A percentile compares a stretch with the other conserved stretches of the same genome.
Conservation (phyloP, 1,140 invertebrate species). For the Neoseiulus cucumeris region DNA sequence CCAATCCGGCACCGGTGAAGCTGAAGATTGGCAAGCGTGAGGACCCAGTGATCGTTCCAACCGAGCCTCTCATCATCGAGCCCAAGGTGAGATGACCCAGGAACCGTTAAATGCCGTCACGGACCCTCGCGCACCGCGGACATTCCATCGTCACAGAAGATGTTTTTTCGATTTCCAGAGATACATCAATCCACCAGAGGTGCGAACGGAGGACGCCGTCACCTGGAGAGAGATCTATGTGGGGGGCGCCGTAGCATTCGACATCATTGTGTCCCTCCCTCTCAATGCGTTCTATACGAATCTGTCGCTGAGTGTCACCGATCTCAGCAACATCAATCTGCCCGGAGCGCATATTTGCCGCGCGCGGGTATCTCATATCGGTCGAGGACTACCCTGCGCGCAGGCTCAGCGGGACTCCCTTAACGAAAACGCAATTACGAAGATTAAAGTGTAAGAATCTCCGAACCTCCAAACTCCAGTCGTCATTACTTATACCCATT, state of each 20-base stretch:
- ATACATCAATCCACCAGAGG: neutral
- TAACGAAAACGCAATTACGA: constrained; percentile 17
- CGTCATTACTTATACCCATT: no score
- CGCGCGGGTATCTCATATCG: constrained; percentile 16
- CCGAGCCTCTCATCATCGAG: neutral
- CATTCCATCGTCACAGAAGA: no score
- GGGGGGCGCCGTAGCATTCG: constrained; percentile 18
- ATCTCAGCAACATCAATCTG: constrained; percentile 12
- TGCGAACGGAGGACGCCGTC: constrained; percentile 15
- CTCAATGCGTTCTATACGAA: constrained; percentile 16
- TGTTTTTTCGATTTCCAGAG: neutral
- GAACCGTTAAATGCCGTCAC: no score
- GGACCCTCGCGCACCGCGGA: no score
- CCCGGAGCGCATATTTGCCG: constrained; percentile 19
- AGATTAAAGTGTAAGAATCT: constrained; percentile 15
- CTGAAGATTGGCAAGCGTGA: neutral
- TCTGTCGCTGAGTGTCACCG: constrained; percentile 14
- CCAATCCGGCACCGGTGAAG: neutral
- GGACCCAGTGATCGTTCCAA: neutral
- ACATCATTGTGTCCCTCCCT: constrained; percentile 16
- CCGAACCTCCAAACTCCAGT: no score
- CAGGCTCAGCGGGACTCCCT: constrained; percentile 17
- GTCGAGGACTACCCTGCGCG: constrained; percentile 18
- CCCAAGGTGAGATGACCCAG: neutral
- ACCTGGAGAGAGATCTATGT: constrained; percentile 18